A percentile compares a stretch with the other conserved stretches of the same genome.
Evolutionary conservation across 1,140 invertebrate species (phyloP).

Genomic region (Panonychus citri): DNA sequence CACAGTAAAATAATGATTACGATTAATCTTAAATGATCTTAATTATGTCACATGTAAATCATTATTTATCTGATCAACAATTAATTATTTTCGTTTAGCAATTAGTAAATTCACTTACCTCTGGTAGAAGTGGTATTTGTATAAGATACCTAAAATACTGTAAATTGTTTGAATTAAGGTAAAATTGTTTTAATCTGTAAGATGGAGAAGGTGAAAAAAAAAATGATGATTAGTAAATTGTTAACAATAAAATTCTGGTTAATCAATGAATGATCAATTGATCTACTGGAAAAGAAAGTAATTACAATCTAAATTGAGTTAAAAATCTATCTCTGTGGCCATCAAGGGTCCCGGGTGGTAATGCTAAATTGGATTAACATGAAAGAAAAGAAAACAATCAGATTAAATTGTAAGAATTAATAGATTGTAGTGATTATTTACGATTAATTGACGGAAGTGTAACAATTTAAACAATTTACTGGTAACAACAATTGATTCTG

Average conservation of each 20-base stretch:
- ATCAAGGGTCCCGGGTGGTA: conserved; percentile 65
- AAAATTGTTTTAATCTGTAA: conserved; percentile 61
- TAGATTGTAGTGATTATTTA: no score
- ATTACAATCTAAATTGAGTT: conserved; percentile 55
- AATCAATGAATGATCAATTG: no score
- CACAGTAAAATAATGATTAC: no score
- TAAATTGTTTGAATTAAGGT: conserved; percentile 67
- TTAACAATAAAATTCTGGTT: no score
- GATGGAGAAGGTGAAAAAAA: conserved; percentile 6
- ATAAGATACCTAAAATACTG: conserved; percentile 96
- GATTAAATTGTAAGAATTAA: no score
- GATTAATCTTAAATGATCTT: no score
- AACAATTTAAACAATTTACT: no score
- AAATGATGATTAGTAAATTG: neutral
- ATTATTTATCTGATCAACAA: no score
- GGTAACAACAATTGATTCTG: neutral
- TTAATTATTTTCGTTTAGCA: conserved; percentile 3
- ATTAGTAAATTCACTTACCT: conserved; percentile 30
- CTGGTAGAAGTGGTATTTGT: conserved; percentile 69
- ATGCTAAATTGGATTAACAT: conserved; percentile 25
- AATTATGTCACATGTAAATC: no score
- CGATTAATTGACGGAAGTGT: no score
- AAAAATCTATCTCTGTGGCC: conserved; percentile 78
- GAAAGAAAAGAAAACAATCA: conserved; percentile 6
- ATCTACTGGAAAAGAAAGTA: neutral